A percentile compares a stretch with the other conserved stretches of the same genome.
Conservation (phyloP, 2,797 vertebrate species). For the Macropus fuliginosus region DNA sequence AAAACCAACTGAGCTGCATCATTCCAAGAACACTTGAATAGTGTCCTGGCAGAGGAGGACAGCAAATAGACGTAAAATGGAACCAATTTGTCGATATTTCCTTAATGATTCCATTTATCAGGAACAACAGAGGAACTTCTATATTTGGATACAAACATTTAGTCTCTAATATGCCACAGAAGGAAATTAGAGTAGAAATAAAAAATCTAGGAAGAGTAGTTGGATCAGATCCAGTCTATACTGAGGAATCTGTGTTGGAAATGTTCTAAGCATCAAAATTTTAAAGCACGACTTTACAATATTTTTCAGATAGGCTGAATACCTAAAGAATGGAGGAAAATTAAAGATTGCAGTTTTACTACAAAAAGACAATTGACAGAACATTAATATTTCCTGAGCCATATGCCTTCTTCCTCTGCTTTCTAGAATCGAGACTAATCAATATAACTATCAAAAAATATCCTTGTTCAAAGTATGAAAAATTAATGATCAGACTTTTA, state of each 20-base stretch:
- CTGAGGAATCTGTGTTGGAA: neutral
- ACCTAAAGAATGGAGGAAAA: neutral
- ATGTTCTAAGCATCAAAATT: neutral
- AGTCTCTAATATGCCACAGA: neutral
- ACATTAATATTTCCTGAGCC: neutral
- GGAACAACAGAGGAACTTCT: neutral
- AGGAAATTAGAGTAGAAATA: neutral
- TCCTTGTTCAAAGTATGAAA: neutral
- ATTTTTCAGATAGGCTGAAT: neutral
- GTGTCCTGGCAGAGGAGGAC: neutral
- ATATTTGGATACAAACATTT: neutral
- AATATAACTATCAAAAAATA: neutral
- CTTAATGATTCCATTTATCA: neutral
- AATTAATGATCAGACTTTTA: neutral
- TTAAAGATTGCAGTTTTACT: neutral
- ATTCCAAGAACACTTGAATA: neutral
- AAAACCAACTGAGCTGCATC: neutral
- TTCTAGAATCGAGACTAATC: neutral
- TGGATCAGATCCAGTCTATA: neutral
- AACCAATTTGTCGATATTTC: neutral
- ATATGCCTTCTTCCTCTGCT: neutral
- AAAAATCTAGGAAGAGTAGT: neutral
- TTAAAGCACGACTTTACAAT: neutral
- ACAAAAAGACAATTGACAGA: neutral
- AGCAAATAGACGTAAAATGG: neutral